Base-by-base conservation (phyloP, 1,140 invertebrate species). In the Octopus sinensis region DNA sequence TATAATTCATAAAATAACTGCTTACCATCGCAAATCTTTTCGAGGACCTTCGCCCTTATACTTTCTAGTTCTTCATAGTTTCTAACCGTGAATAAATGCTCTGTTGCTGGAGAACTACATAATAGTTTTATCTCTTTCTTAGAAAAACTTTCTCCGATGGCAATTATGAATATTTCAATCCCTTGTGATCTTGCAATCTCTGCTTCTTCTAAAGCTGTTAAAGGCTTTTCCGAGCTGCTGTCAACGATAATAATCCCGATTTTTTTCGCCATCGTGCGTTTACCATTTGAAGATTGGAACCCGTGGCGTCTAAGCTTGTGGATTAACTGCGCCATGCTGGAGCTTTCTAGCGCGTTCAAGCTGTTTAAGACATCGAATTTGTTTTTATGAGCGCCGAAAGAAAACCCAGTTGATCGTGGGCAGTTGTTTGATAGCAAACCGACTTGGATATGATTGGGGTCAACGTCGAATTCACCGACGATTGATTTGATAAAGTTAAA, bases 151-250 rank as follows among this genome's bases (percentile, higher is more conserved):
- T 83, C 80, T 4, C 87, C 86, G 53, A 88, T 86, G n/a, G 85
- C 82, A 30, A 88, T 83, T 0, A 88, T 84, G 76, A 83, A 87
- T 13, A 88, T 84, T 83, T 88, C 88, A 6, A 88, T 82, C 13
- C 87, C 88, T 10, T 83, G 81, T 9, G 84, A 86, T 52, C 85
- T 82, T 0, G 87, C 87, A n/a, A 81, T 79, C 53, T 85, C 79
- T 4, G 87, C 93, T 78, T 88, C 87, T 5, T 82, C 79, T 30
- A 88, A 79, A 4, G 86, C 84, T 54, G 83, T 85, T 17, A 87
- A 9, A 2, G 86, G 88, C 9, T 87, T 78, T 9, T 86, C 85
- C 53, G 87, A 77, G 5, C 84, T 78, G 2, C 86, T 86, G 78
- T 88, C 88, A 53, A 88, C 83, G 10, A 88, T 81, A 43, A 86